A percentile compares a stretch with the other conserved stretches of the same genome.
These are phyloP conservation scores for Nymphalis polychloros DNA, from an alignment of 2,888 invertebrate genomes.

Conservation along the genomic window DNA sequence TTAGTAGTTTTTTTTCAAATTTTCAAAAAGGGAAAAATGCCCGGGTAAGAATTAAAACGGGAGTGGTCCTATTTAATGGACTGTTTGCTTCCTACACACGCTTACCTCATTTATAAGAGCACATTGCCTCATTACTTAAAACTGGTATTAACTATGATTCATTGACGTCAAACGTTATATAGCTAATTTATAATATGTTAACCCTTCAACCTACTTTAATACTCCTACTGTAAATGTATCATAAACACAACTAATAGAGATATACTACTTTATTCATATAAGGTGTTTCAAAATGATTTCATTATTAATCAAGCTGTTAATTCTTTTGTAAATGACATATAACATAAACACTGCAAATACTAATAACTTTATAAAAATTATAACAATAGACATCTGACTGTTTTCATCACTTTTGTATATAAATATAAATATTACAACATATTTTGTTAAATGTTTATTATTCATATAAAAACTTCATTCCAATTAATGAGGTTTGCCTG, in stretches of 20 bases:
- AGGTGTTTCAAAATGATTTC: too few species aligned
- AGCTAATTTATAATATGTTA: not conserved
- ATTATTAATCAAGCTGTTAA: too few species aligned
- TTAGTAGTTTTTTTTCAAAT: slow-evolving; percentile 32
- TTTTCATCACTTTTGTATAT: too few species aligned
- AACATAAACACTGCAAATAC: not conserved
- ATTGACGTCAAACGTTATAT: not conserved
- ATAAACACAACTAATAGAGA: not conserved
- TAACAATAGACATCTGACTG: too few species aligned
- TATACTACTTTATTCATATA: too few species aligned
- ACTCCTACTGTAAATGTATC: not conserved
- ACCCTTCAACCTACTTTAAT: not conserved
- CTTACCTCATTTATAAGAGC: slow-evolving; percentile 33
- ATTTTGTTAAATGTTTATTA: too few species aligned
- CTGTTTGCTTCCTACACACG: slow-evolving; percentile 53
- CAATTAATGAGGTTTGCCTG: too few species aligned
- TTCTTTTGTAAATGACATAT: too few species aligned
- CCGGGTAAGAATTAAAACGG: slow-evolving; percentile 75
- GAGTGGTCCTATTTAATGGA: slow-evolving; percentile 65
- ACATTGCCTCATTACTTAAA: slow-evolving; percentile 26
- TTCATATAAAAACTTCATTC: too few species aligned
- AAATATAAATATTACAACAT: too few species aligned
- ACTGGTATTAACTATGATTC: slow-evolving; percentile 4
- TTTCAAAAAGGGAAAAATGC: slow-evolving; percentile 64
- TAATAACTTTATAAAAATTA: not conserved